A percentile compares a stretch with the other conserved stretches of the same genome.
Evolutionary conservation across 2,113 vertebrate genomes (phyloP).

Genomic region (Oncorhynchus kisutch): DNA sequence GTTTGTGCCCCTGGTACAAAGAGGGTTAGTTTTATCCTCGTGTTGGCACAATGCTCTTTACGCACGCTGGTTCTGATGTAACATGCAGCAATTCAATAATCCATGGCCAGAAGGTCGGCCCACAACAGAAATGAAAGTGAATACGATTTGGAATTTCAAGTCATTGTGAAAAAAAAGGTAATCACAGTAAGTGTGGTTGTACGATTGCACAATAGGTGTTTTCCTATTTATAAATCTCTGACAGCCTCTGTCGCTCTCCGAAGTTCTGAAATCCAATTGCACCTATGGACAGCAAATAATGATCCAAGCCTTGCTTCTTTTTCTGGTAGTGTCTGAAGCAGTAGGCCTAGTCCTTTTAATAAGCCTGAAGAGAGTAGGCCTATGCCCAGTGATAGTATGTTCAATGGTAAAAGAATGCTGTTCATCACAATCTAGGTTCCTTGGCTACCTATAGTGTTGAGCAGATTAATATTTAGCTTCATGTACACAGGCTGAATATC

Average conservation of each 20-base stretch:
- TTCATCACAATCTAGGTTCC: not conserved
- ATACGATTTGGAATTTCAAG: not conserved
- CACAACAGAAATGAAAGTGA: not conserved
- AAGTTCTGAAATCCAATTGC: slow-evolving; percentile 12
- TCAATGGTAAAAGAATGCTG: not conserved
- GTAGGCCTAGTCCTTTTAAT: not conserved
- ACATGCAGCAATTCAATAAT: slow-evolving; percentile 5
- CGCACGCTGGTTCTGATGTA: slow-evolving; percentile 12
- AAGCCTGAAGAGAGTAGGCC: too few relatives aligned
- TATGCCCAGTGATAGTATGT: not conserved
- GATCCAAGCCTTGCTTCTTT: not conserved
- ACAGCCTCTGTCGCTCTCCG: not conserved
- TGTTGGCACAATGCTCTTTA: slow-evolving; percentile 7
- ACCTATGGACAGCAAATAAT: not conserved
- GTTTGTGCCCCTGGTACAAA: not conserved
- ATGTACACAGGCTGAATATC: not conserved
- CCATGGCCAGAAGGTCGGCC: not conserved
- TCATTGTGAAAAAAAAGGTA: not conserved
- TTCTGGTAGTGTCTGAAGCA: not conserved
- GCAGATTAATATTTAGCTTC: not conserved
- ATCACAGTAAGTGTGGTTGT: too few relatives aligned
- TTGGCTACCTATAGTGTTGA: not conserved
- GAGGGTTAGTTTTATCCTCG: not conserved
- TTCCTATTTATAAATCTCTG: not conserved
- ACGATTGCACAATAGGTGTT: too few relatives aligned